Base-by-base conservation (phyloP, 2,113 vertebrate genomes). In the Corvus cornix region DNA sequence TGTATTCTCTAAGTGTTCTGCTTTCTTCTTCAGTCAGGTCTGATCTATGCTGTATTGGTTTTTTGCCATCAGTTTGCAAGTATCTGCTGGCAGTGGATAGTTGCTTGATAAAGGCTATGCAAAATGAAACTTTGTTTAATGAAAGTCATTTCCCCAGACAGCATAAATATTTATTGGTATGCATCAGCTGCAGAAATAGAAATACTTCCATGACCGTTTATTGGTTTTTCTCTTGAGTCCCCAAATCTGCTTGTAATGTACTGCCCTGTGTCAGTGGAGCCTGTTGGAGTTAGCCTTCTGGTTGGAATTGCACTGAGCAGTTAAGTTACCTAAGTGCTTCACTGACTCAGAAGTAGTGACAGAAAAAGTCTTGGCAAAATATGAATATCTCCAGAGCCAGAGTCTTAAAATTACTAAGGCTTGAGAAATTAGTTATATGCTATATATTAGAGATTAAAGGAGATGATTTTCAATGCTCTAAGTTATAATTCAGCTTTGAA, bases 401-500 rank as follows among this genome's bases (percentile, higher is more conserved):
- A 72, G 41, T 81, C n/a, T 79, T 91, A 41, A 2, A 62, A 4
- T 72, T 84, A 24, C 23, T 83, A 63, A 49, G 26, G 28, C 37
- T 60, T 64, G 33, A 60, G 44, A 84, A 68, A 87, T 63, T 7
- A 89, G 13, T 78, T 78, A 31, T 19, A 6, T 49, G 10, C 21
- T 81, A 43, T 60, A 15, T 89, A 68, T 81, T 53, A 31, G 51
- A 16, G 7, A 81, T 89, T 72, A 87, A 63, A 90, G 13, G 48
- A 90, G 39, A 70, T 77, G n/a, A 55, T 84, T 92, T 90, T 75
- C 41, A 64, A 4, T 67, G 48, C 80, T 87, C 16, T 41, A 51
- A 86, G 23, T 87, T 95, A 68, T 69, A 78, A 91, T 90, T 91
- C 89, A 86, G 35, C 51, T 87, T 81, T 95, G 56, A 72, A 95